phyloP scores from a whole-genome alignment of 2,888 invertebrate genomes.

The Drosophila mayaguana region DNA sequence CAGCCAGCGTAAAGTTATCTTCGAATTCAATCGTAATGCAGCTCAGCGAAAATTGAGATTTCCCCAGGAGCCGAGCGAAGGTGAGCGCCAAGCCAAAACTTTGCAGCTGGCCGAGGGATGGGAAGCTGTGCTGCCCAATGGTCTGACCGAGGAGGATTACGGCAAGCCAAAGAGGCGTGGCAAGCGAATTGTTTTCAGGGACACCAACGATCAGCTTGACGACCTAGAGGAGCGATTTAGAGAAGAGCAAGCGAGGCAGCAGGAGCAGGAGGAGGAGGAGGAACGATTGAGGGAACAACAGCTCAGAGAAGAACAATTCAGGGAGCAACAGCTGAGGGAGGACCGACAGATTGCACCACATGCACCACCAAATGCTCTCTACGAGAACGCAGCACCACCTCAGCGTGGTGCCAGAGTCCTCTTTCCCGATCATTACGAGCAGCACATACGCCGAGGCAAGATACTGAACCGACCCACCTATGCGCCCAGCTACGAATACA shows the following conservation, averaged over 20 bases:
- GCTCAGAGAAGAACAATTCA: constrained; percentile 19
- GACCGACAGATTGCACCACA: constrained; percentile 12
- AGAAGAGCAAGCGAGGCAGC: constrained; percentile 23
- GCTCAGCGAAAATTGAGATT: constrained; percentile 77
- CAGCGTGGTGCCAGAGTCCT: constrained; percentile 82
- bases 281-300: constrained; percentile 28
- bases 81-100: constrained; percentile 40
- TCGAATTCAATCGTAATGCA: constrained; percentile 73
- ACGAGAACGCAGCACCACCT: constrained; percentile 66
- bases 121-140: constrained; percentile 63
- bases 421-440: constrained; percentile 86
- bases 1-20: constrained; percentile 48
- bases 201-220: constrained; percentile 56
- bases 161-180: constrained; percentile 54
- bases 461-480: constrained; percentile 81
- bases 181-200: constrained; percentile 69
- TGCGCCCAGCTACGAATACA: constrained; percentile 65
- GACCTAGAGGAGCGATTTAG: constrained; percentile 40
- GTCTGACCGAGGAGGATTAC: constrained; percentile 40
- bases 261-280: constrained; percentile 22
- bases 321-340: constrained; percentile 22
- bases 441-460: constrained; percentile 78
- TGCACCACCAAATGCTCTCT: constrained; percentile 55
- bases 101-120: constrained; percentile 54
- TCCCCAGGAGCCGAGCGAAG: constrained; percentile 56